A percentile compares a stretch with the other conserved stretches of the same genome.
phyloP scores from a whole-genome alignment of 2,888 invertebrate genomes.

The Synanthedon vespiformis region DNA sequence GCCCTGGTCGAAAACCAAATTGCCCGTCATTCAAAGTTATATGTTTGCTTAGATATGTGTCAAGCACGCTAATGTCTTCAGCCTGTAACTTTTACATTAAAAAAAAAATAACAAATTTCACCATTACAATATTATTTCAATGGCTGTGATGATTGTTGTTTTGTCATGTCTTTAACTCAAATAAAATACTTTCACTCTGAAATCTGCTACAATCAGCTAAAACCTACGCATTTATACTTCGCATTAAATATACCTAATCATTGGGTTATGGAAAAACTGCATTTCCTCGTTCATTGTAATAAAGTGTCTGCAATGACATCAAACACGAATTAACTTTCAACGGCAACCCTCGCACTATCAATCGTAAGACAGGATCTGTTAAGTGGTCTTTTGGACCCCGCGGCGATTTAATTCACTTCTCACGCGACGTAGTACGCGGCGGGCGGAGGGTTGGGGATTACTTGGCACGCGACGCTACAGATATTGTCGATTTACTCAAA shows the following conservation, averaged over 20 bases:
- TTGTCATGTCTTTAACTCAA: too few relatives aligned
- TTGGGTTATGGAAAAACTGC: constrained; percentile 39
- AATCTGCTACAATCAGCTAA: too few relatives aligned
- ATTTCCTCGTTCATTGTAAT: constrained; percentile 47
- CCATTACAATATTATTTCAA: too few relatives aligned
- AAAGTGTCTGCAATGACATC: constrained; percentile 58
- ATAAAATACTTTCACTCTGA: too few relatives aligned
- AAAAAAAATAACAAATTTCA: too few relatives aligned
- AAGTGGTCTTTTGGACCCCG: constrained; percentile 60
- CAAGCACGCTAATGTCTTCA: too few relatives aligned
- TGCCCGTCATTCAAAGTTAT: too few relatives aligned
- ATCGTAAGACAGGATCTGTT: constrained; percentile 57
- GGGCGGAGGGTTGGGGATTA: constrained; percentile 59
- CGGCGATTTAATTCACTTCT: constrained; percentile 59
- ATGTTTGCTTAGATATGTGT: too few relatives aligned
- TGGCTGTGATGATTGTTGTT: too few relatives aligned
- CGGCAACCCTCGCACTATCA: constrained; percentile 50
- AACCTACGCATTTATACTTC: constrained; percentile 3
- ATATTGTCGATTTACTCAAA: constrained; percentile 57
- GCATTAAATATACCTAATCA: constrained; percentile 10
- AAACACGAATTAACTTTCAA: constrained; percentile 67
- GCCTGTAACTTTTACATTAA: too few relatives aligned
- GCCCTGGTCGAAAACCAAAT: too few relatives aligned
- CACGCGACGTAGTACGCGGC: constrained; percentile 46
- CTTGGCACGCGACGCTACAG: constrained; percentile 59